Conservation (phyloP, 2,888 invertebrate genomes). For the Trichogramma dendrolimi region DNA sequence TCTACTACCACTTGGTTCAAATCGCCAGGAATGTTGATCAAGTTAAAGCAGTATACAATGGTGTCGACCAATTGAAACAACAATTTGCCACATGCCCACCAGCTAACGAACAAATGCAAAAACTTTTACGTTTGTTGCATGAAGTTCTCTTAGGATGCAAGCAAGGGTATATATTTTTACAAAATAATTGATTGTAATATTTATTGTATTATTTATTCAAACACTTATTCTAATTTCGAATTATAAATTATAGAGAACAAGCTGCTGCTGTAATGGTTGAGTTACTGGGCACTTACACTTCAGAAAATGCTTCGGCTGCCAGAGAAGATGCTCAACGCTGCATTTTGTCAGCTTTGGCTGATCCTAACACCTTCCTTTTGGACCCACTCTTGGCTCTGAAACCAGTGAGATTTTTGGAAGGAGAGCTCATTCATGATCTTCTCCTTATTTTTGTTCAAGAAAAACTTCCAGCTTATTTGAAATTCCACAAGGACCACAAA, state of each 20-base stretch:
- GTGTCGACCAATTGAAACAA: constrained; percentile 76
- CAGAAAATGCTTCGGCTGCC: constrained; percentile 94
- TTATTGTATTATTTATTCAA: neutral
- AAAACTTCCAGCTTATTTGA: constrained; percentile 84
- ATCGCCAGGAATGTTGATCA: constrained; percentile 85
- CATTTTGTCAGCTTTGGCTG: constrained; percentile 90
- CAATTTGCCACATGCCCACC: constrained; percentile 78
- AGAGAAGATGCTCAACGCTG: constrained; percentile 95
- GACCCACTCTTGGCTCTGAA: constrained; percentile 91
- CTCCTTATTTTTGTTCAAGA: constrained; percentile 93
- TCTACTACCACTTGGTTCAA: constrained; percentile 87
- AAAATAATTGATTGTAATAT: constrained; percentile 2
- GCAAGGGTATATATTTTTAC: constrained; percentile 61
- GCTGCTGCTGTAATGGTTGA: constrained; percentile 97
- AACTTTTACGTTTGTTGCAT: constrained; percentile 81
- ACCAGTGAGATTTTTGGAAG: constrained; percentile 91
- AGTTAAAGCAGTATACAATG: constrained; percentile 77
- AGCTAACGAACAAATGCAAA: constrained; percentile 86
- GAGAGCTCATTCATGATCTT: constrained; percentile 90
- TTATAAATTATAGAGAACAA: constrained; percentile 64
- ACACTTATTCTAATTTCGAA: constrained; percentile 5
- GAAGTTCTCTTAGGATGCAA: constrained; percentile 83
- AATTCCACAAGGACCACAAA: constrained; percentile 88
- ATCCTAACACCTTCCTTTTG: constrained; percentile 90
- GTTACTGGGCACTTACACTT: constrained; percentile 90